Percentiles rank a stretch among this genome's conserved stretches.
These are phyloP conservation scores for Atopsyche davidsoni DNA, from an alignment of 1,140 invertebrate genomes.

Conservation along the genomic window DNA sequence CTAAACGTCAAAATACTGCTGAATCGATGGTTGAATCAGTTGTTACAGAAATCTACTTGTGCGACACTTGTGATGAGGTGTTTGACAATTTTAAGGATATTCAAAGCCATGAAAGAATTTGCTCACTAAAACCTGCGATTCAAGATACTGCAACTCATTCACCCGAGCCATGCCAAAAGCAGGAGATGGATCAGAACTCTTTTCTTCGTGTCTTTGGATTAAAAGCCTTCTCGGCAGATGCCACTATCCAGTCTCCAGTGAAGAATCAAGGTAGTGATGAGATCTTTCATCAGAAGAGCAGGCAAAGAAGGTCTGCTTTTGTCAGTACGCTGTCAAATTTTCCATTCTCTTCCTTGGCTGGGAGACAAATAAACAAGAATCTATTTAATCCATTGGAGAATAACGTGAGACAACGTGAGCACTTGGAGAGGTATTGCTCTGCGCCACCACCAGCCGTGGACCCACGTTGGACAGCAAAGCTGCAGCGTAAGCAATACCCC, in stretches of 20 bases:
- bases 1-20: slow-evolving; percentile 7
- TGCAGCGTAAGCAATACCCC: slow-evolving; percentile 39
- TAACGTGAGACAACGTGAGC: slow-evolving; percentile 19
- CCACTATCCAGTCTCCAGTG: background rate
- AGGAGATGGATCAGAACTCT: slow-evolving; percentile 14
- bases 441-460: slow-evolving; percentile 14
- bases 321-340: slow-evolving; percentile 27
- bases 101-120: slow-evolving; percentile 42
- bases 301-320: slow-evolving; percentile 7
- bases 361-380: slow-evolving; percentile 38
- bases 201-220: slow-evolving; percentile 20
- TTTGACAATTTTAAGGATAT: slow-evolving; percentile 43
- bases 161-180: slow-evolving; percentile 13
- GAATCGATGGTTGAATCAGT: slow-evolving; percentile 48
- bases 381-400: background rate
- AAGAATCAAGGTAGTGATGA: too few species aligned
- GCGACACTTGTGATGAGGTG: slow-evolving; percentile 64
- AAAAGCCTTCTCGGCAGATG: background rate
- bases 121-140: slow-evolving; percentile 23
- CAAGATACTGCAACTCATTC: background rate
- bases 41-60: slow-evolving; percentile 61
- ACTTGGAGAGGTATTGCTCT: slow-evolving; percentile 42
- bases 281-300: too few species aligned
- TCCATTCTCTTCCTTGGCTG: slow-evolving; percentile 46
- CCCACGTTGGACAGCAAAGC: slow-evolving; percentile 35